These are phyloP conservation scores for Ditylenchus dipsaci DNA, from an alignment of 1,140 invertebrate genomes.

Conservation along the genomic window DNA sequence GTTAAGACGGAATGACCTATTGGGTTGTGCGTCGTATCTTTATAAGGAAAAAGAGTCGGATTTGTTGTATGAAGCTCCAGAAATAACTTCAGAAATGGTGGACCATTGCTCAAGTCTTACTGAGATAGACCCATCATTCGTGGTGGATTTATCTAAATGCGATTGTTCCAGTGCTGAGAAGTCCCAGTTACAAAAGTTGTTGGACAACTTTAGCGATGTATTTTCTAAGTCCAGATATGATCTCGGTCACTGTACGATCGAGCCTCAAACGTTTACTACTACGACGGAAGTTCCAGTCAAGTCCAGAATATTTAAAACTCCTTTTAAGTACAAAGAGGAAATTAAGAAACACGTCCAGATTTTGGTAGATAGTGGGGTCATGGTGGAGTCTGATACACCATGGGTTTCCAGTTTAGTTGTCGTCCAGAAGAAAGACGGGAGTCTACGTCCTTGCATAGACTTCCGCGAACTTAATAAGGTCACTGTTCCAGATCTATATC, in stretches of 20 bases:
- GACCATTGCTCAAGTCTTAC: too few species aligned
- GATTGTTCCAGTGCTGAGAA: not conserved
- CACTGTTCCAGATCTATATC: not conserved
- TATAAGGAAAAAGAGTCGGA: too few species aligned
- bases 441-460: constrained; percentile 4
- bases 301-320: not conserved
- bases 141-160: not conserved
- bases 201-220: constrained; percentile 1
- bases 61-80: too few species aligned
- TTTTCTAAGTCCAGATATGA: constrained; percentile 13
- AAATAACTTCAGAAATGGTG: too few species aligned
- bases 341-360: constrained; percentile 1
- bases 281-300: not conserved
- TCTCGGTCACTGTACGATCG: constrained; percentile 5
- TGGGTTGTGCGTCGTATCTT: too few species aligned
- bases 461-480: not conserved
- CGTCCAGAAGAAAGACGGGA: constrained; percentile 10
- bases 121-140: not conserved
- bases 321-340: constrained; percentile 6
- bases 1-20: too few species aligned
- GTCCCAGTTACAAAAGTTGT: not conserved
- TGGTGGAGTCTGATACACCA: constrained; percentile 9
- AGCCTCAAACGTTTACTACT: not conserved
- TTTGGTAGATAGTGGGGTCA: not conserved
- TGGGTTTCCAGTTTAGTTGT: constrained; percentile 3